Conservation (phyloP, 2,797 vertebrate species). For the Poeciliopsis presidionis region DNA sequence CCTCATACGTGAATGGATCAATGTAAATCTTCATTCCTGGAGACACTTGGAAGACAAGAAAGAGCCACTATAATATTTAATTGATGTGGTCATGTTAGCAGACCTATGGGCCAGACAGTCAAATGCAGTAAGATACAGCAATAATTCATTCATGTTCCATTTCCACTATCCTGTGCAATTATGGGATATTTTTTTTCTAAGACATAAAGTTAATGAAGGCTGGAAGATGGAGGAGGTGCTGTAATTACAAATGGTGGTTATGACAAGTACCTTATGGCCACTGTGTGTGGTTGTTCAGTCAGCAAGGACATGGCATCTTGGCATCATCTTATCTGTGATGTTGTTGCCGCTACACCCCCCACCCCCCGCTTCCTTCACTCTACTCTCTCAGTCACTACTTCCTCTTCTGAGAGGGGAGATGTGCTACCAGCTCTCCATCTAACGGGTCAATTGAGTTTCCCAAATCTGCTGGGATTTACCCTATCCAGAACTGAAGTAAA, state of each 20-base stretch:
- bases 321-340: constrained; percentile 47
- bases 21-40: constrained; percentile 99
- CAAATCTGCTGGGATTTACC: too few species aligned
- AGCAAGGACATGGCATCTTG: constrained; percentile 52
- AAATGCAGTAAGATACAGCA: constrained; percentile 33
- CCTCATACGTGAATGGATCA: constrained; percentile 98
- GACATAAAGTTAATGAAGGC: constrained; percentile 44
- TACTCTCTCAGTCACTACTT: too few species aligned
- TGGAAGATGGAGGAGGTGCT: constrained; percentile 37
- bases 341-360: too few species aligned
- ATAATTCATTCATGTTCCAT: constrained; percentile 46
- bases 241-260: constrained; percentile 45
- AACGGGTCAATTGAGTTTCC: too few species aligned
- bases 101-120: constrained; percentile 12
- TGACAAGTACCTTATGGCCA: constrained; percentile 37
- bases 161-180: constrained; percentile 31
- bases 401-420: too few species aligned
- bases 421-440: too few species aligned
- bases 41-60: constrained; percentile 88
- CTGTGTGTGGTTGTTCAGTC: constrained; percentile 38
- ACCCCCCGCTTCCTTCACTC: too few species aligned
- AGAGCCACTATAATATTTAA: constrained; percentile 71
- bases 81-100: constrained; percentile 32
- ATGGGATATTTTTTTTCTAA: constrained; percentile 21
- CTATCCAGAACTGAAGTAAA: too few species aligned